These are phyloP conservation scores for Mythimna albipuncta DNA, from an alignment of 2,888 invertebrate species.

Conservation along the genomic window DNA sequence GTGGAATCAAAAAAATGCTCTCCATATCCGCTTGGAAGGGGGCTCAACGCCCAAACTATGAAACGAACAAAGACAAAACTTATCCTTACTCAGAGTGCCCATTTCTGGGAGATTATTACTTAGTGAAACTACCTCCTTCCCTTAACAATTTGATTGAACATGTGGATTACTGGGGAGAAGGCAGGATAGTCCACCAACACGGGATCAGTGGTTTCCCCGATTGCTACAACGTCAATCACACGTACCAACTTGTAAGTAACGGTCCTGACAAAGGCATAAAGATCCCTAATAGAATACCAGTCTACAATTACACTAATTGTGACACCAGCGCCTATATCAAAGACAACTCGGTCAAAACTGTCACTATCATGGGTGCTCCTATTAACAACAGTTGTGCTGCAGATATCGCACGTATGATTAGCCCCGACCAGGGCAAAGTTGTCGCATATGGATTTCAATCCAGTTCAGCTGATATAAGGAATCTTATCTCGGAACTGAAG, in stretches of 20 bases:
- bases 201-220: constrained; percentile 69
- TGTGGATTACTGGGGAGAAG: constrained; percentile 79
- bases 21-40: constrained; percentile 47
- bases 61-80: constrained; percentile 63
- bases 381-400: constrained; percentile 73
- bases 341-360: constrained; percentile 67
- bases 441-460: constrained; percentile 69
- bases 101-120: constrained; percentile 71
- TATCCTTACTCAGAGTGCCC: constrained; percentile 65
- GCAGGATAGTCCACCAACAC: constrained; percentile 56
- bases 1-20: constrained; percentile 38
- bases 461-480: constrained; percentile 61
- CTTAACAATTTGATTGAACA: constrained; percentile 63
- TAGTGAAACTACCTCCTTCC: constrained; percentile 67
- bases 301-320: constrained; percentile 68
- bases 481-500: constrained; percentile 62
- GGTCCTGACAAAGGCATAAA: constrained; percentile 69
- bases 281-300: constrained; percentile 76
- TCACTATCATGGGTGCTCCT: constrained; percentile 74
- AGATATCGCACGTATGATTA: constrained; percentile 74
- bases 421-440: constrained; percentile 66
- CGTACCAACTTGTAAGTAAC: constrained; percentile 72
- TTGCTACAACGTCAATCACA: constrained; percentile 75
- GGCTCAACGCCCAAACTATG: constrained; percentile 69
- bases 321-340: constrained; percentile 73